Base-by-base conservation (phyloP, 2,888 invertebrate genomes). In the Cantharis rufa region DNA sequence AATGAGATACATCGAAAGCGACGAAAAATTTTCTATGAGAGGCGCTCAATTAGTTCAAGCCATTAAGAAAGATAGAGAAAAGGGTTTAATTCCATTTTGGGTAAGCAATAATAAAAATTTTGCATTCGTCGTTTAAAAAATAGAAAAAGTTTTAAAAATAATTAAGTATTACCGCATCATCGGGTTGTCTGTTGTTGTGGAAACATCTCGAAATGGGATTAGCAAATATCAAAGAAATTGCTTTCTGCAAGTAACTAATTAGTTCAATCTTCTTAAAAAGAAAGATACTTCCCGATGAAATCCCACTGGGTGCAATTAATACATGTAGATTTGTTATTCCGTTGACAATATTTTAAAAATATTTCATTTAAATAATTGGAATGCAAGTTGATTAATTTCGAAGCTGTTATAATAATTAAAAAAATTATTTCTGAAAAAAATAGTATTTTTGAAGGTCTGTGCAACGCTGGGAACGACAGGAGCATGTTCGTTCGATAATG, bases 381-480 rank as follows among this genome's bases (percentile, higher is more conserved):
- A 66, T 66, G 18, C 18, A 66, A 21, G 64, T 21, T 63, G 63
- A 18, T 63, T 10, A 13, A 16, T 63, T 63, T 18, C 11, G 3
- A 18, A 16, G 63, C 5, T 15, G 5, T 16, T 16, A 16, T 63
- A 63, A 13, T 18, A 18, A 63, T 16, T 21, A 48, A 11, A 63
- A 63, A 11, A 10, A 15, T 13, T 16, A 21, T 63, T 63, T 3
- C 2, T 13, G 3, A 15, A 15, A 63, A 5, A 48, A n/a, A 10
- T 16, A 15, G 21, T 4, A 64, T 68, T 16, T 78, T 82, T 87
- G 62, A 87, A 98, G 98, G 93, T 98, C 2, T 98, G 98, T 86
- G 96, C 95, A 15, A 98, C 98, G 5, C 89, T 99, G 27, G 99
- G 99, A 15, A 98, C 98, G 0, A 99, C 99, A 0, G 98, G 98